Evolutionary conservation across 23 tunicate species (phyloP), one percentile per base, ranked within the genome.

Genomic region (Clavelina lepadiformis): DNA sequence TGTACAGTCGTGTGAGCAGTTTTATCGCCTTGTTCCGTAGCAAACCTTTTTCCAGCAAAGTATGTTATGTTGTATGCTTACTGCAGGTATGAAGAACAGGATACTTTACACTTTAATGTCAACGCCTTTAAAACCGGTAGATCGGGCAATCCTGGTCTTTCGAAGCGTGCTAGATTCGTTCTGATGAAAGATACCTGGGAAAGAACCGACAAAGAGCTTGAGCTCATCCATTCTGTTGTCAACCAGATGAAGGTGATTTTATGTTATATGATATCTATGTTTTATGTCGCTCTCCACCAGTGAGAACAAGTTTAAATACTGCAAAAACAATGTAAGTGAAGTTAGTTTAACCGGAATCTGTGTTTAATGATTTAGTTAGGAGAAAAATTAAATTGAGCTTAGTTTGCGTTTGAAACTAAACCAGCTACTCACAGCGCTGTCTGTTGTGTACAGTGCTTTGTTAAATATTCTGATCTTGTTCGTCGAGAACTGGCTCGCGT

Each of bases 191-290:
- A 76, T 63, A 56, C 84, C 18, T 75, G 76, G 72, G 89, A 89
- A 38, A 65, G 97, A 35, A 75, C 89, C 4, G 79, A 83, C 4
- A 83, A 89, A 26, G 97, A 89, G 28, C 66, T 81, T 27, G 97
- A 89, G 57, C 58, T 81, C 13, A 38, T 89, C 31, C 72, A 68
- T 49, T 30, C 74, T 3, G 67, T 89, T 24, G 86, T 75, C 65
- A 54, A 81, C 19, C 83, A 89, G 70, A 77, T 89, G 85, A 89
- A 89, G 65, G 97, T 89, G 28, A 7, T 38, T 19, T 26, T 26
- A 54, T 13, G 8, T 54, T 18, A 18, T 11, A 15, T 41, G 49
- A 15, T 41, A 41, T 11, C 15, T 41, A 11, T 41, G 11, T 11
- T 11, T 41, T 41, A 13, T 54, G 60, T 18, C 25, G 60, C 23